Evolutionary conservation across 2,797 vertebrate genomes (phyloP), one percentile per base, ranked within the genome.

Genomic region (Taenioides sp.): DNA sequence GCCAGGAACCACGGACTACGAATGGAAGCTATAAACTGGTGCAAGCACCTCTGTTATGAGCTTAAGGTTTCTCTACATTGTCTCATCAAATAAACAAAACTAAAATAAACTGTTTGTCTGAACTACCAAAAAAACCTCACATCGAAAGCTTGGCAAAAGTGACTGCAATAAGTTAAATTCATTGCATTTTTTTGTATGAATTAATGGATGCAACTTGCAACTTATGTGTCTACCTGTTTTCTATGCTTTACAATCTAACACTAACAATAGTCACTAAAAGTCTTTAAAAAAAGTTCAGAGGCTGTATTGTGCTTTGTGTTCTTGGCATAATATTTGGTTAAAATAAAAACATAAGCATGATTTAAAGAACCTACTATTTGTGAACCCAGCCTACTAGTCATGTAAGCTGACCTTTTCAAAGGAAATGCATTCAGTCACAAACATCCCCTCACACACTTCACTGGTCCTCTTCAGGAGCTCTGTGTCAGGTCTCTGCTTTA

Each of bases 401-500:
- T 71, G 79, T 88, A 85, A 87, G 81, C 66, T 88, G 85, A 89
- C 85, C 84, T 87, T 91, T 86, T 72, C 79, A 62, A 55, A 84
- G 52, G 75, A 81, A 82, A 74, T 60, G 60, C 52, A 72, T 75
- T 80, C 65, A 60, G 47, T 74, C 70, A 31, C 75, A 55, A 40
- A 67, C 78, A 72, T 65, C 14, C 23, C 73, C 69, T 58, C 67
- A 78, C 16, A 72, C 61, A 71, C 67, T 67, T 75, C 58, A 55
- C 60, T 68, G 70, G 20, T 72, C 50, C 40, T 34, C 31, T 87
- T 84, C 73, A 77, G 75, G 10, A 43, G 20, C 54, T 55, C 66
- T 64, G 85, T 80, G 87, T 98, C 96, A 98, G 89, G 97, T 96
- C 83, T 96, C 94, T 0, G 94, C 83, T 77, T 91, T 91, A 27